phyloP scores from a whole-genome alignment of 2,113 vertebrate species.

The Struthio camelus region DNA sequence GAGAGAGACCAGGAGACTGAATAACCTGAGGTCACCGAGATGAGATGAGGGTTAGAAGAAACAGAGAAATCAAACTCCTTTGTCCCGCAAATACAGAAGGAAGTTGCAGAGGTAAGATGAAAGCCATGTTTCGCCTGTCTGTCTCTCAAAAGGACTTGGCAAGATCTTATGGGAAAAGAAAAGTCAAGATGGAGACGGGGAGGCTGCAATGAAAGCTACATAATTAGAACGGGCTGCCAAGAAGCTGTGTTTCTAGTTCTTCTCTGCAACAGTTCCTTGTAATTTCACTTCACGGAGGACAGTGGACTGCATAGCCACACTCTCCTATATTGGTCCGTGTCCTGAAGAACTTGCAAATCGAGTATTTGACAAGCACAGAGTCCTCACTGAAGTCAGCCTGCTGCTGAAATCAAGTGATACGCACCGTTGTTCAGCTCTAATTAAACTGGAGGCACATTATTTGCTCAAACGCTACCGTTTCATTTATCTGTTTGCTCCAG shows the following conservation, averaged over 20 bases:
- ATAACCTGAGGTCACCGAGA: not conserved
- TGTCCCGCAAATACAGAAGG: not conserved
- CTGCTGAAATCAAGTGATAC: not conserved
- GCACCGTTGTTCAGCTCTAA: constrained; percentile 43
- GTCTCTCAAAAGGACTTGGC: not conserved
- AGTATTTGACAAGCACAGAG: not conserved
- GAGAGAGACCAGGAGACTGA: not conserved
- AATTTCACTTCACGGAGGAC: not conserved
- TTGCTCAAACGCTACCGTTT: constrained; percentile 39
- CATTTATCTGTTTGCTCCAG: constrained; percentile 66
- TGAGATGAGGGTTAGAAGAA: not conserved
- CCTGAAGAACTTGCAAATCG: not conserved
- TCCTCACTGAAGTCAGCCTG: not conserved
- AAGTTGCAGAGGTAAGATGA: not conserved
- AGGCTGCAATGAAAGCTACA: not conserved
- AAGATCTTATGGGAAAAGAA: not conserved
- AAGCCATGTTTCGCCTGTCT: not conserved
- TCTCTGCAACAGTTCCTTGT: not conserved
- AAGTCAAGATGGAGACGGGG: not conserved
- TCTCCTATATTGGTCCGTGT: not conserved
- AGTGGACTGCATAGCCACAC: not conserved
- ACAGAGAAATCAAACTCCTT: not conserved
- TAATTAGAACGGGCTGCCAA: not conserved
- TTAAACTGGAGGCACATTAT: constrained; percentile 49
- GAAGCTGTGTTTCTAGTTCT: not conserved